These are phyloP conservation scores for Opisthocomus hoazin DNA, from an alignment of 2,113 vertebrate species.

Conservation along the genomic window DNA sequence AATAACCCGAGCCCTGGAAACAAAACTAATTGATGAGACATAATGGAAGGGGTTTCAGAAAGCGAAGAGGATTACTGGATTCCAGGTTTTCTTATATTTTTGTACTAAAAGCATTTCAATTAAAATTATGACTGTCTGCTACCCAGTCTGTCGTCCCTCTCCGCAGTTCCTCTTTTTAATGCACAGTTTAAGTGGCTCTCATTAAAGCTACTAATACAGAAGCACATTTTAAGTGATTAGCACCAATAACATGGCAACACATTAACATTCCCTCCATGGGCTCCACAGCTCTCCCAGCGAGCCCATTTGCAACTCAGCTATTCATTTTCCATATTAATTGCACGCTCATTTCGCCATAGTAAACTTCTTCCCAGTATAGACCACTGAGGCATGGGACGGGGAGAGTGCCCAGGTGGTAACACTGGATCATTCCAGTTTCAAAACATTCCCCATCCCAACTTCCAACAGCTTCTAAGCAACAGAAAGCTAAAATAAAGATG, in stretches of 20 bases:
- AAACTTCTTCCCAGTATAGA: neutral
- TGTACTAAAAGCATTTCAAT: slow-evolving; percentile 67
- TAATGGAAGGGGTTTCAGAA: slow-evolving; percentile 6
- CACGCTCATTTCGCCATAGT: neutral
- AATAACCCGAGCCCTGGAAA: neutral
- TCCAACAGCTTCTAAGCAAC: neutral
- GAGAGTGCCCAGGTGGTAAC: neutral
- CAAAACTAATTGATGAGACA: neutral
- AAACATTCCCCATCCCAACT: neutral
- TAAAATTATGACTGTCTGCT: slow-evolving; percentile 67
- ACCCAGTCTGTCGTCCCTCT: slow-evolving; percentile 36
- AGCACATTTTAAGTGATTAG: slow-evolving; percentile 72
- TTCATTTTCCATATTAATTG: slow-evolving; percentile 68
- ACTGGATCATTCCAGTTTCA: neutral
- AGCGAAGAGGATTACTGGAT: slow-evolving; percentile 9
- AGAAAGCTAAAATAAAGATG: neutral
- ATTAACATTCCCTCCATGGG: slow-evolving; percentile 61
- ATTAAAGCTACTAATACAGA: slow-evolving; percentile 75
- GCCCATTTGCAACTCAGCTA: slow-evolving; percentile 56
- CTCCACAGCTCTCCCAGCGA: slow-evolving; percentile 49
- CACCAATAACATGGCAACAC: slow-evolving; percentile 65
- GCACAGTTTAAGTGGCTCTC: slow-evolving; percentile 74
- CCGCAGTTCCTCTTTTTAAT: slow-evolving; percentile 70
- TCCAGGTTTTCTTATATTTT: slow-evolving; percentile 33
- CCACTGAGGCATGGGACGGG: neutral